Conservation (phyloP, 2,113 vertebrate genomes). For the Hepsetus odoe region DNA sequence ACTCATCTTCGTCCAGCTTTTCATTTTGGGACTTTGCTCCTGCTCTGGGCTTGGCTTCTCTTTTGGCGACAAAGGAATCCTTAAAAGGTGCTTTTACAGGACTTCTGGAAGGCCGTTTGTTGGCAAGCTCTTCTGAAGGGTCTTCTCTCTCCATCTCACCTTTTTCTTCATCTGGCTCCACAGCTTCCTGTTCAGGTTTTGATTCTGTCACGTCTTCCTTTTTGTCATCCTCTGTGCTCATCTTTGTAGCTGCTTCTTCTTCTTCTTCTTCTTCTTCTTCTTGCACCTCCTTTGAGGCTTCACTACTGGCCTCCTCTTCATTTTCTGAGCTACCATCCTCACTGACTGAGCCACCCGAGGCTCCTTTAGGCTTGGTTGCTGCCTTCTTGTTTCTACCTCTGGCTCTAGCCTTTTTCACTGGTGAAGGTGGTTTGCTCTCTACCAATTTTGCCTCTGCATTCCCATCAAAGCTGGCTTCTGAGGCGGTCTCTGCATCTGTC, state of each 20-base stretch:
- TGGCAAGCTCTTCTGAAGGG: slow-evolving; percentile 59
- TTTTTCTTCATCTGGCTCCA: slow-evolving; percentile 66
- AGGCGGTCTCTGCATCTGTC: slow-evolving; percentile 89
- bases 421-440: slow-evolving; percentile 64
- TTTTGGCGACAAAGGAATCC: slow-evolving; percentile 50
- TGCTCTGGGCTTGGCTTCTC: slow-evolving; percentile 55
- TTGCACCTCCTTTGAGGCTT: slow-evolving; percentile 63
- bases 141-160: slow-evolving; percentile 59
- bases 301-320: slow-evolving; percentile 63
- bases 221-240: slow-evolving; percentile 36
- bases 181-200: slow-evolving; percentile 52
- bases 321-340: slow-evolving; percentile 76
- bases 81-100: slow-evolving; percentile 64
- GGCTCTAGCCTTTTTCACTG: slow-evolving; percentile 69
- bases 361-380: slow-evolving; percentile 42
- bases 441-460: slow-evolving; percentile 73
- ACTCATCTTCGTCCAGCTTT: slow-evolving; percentile 55
- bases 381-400: slow-evolving; percentile 48
- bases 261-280: slow-evolving; percentile 41
- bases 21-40: slow-evolving; percentile 52
- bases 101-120: slow-evolving; percentile 67
- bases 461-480: slow-evolving; percentile 92
- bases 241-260: slow-evolving; percentile 30
- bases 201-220: slow-evolving; percentile 55
- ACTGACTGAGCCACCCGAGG: slow-evolving; percentile 47